phyloP scores from a whole-genome alignment of 2,797 vertebrate species.

The Scomberomorus guttatus region DNA sequence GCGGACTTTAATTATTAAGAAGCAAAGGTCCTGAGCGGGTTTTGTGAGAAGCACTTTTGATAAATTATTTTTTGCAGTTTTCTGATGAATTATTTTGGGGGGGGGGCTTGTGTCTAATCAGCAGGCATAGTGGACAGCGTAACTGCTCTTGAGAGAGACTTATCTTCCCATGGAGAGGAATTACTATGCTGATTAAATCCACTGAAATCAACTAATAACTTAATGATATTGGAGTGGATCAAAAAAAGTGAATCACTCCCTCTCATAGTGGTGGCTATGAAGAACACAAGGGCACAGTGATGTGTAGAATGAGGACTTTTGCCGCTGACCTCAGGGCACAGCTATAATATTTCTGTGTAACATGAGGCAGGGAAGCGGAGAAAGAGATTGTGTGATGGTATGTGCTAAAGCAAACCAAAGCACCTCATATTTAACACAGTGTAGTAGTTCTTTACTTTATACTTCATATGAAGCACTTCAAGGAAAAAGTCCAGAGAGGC shows the following conservation, averaged over 20 bases:
- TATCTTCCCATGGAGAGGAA: slow-evolving; percentile 87
- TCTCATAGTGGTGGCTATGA: slow-evolving; percentile 59
- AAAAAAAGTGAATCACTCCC: slow-evolving; percentile 71
- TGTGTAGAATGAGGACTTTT: slow-evolving; percentile 69
- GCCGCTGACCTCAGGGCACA: slow-evolving; percentile 72
- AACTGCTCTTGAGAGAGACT: slow-evolving; percentile 92
- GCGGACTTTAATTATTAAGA: slow-evolving; percentile 93
- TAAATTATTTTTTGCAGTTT: slow-evolving; percentile 93
- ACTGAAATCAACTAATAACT: slow-evolving; percentile 88
- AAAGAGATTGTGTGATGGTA: slow-evolving; percentile 51
- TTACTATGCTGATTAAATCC: slow-evolving; percentile 92
- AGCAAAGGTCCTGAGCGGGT: slow-evolving; percentile 84
- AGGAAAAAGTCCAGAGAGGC: slow-evolving; percentile 70
- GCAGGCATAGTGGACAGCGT: slow-evolving; percentile 86
- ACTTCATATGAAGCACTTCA: slow-evolving; percentile 67
- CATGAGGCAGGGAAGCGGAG: slow-evolving; percentile 47
- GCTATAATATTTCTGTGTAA: slow-evolving; percentile 76
- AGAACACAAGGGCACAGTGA: slow-evolving; percentile 65
- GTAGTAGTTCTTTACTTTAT: slow-evolving; percentile 62
- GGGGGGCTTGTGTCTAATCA: slow-evolving; percentile 90
- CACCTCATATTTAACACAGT: slow-evolving; percentile 62
- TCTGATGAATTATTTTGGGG: slow-evolving; percentile 90
- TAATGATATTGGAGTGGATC: slow-evolving; percentile 84
- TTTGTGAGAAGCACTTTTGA: slow-evolving; percentile 87
- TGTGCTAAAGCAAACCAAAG: slow-evolving; percentile 63